Percentiles rank a stretch among this genome's conserved stretches.
phyloP scores from a whole-genome alignment of 1,140 invertebrate genomes.

The Hylaeus anthracinus region DNA sequence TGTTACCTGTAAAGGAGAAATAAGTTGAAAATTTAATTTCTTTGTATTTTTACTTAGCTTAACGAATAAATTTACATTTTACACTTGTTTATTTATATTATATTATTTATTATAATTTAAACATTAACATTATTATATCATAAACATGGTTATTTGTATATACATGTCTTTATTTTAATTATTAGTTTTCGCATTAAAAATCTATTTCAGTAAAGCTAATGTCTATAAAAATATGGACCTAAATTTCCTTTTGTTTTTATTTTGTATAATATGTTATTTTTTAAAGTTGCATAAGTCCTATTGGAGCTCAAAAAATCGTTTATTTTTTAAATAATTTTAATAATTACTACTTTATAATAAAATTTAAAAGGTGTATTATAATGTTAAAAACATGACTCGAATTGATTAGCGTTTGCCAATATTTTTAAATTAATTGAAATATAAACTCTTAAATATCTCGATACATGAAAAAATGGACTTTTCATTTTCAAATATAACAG shows the following conservation, averaged over 20 bases:
- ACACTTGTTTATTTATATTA: too few species aligned
- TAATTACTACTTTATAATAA: conserved; percentile 8
- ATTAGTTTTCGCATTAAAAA: not conserved
- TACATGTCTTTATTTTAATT: too few species aligned
- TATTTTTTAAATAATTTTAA: conserved; percentile 8
- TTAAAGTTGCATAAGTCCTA: too few species aligned
- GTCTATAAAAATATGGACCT: conserved; percentile 1
- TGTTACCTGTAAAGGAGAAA: too few species aligned
- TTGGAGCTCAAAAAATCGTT: not conserved
- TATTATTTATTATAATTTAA: too few species aligned
- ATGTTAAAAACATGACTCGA: not conserved
- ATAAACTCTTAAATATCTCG: not conserved
- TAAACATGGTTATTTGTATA: too few species aligned
- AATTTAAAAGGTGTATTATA: not conserved
- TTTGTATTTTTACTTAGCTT: too few species aligned
- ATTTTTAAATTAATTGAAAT: conserved; percentile 9
- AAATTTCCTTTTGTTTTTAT: not conserved
- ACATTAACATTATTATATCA: too few species aligned
- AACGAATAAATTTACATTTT: too few species aligned
- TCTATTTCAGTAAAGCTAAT: not conserved
- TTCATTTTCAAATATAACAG: too few species aligned
- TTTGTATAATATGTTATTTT: not conserved
- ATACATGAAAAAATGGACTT: too few species aligned
- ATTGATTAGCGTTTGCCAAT: conserved; percentile 20
- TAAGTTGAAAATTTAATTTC: too few species aligned